Conservation (phyloP, 2,113 vertebrate species). For the Pan paniscus region DNA sequence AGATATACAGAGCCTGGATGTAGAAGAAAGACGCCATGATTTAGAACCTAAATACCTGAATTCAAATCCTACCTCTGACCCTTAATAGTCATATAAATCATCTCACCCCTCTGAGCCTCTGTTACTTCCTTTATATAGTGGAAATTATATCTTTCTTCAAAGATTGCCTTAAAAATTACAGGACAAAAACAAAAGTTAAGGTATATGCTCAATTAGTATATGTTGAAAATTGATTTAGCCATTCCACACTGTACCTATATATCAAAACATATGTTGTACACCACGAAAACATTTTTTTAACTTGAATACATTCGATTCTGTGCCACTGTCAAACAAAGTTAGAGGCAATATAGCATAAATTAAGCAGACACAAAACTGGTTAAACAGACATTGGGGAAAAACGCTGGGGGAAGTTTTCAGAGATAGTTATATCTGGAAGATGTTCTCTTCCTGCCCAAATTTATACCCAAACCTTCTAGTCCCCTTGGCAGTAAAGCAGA, state of each 20-base stretch:
- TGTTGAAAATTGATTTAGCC: not conserved
- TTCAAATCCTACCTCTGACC: not conserved
- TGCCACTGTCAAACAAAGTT: not conserved
- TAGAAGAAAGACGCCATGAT: not conserved
- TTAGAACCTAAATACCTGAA: not conserved
- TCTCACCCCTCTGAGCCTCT: not conserved
- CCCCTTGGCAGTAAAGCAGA: not conserved
- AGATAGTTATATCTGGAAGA: not conserved
- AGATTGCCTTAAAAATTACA: not conserved
- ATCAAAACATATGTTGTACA: not conserved
- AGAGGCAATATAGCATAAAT: not conserved
- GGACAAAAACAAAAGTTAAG: not conserved
- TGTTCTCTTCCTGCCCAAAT: not conserved
- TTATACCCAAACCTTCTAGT: not conserved
- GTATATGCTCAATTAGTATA: not conserved
- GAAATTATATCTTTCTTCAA: not conserved
- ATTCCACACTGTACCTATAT: not conserved
- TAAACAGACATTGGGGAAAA: not conserved
- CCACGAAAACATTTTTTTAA: not conserved
- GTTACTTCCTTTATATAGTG: not conserved
- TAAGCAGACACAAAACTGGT: not conserved
- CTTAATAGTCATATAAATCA: not conserved
- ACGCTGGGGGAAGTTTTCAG: not conserved
- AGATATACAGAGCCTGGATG: not conserved
- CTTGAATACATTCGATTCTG: not conserved